Evolutionary conservation across 2,113 vertebrate genomes (phyloP).

Genomic region (Dissostichus mawsoni): DNA sequence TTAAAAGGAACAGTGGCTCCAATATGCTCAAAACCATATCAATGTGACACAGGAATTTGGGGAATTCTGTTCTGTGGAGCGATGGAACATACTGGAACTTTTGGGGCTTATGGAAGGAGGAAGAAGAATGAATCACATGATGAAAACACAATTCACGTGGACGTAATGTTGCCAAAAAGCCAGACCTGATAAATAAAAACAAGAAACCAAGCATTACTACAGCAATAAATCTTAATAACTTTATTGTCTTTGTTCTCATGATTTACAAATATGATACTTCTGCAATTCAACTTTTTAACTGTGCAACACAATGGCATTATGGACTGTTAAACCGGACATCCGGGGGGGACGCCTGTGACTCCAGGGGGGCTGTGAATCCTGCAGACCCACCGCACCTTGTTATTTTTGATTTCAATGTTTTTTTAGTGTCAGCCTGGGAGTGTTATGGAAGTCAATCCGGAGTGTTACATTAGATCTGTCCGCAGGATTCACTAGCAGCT

Average conservation of each 20-base stretch:
- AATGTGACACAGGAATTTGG: no score
- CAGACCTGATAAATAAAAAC: slow-evolving; percentile 4
- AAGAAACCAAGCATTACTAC: slow-evolving; percentile 31
- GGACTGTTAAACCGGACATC: slow-evolving; percentile 68
- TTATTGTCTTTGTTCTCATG: slow-evolving; percentile 83
- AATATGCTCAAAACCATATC: no score
- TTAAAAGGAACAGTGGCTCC: no score
- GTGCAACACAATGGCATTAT: slow-evolving; percentile 84
- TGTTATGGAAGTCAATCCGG: slow-evolving; percentile 11
- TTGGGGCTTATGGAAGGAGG: no score
- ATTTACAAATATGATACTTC: slow-evolving; percentile 84
- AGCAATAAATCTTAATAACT: slow-evolving; percentile 72
- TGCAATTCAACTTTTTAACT: slow-evolving; percentile 79
- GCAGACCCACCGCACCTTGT: slow-evolving; percentile 31
- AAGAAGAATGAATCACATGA: no score
- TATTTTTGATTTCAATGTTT: neutral
- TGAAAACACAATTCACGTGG: no score
- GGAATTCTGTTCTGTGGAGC: no score
- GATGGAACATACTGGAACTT: no score
- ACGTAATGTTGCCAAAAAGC: neutral
- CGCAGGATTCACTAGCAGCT: slow-evolving; percentile 69
- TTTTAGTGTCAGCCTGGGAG: slow-evolving; percentile 25
- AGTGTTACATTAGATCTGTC: slow-evolving; percentile 24
- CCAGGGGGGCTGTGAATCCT: slow-evolving; percentile 66
- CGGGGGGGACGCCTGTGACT: slow-evolving; percentile 50